Base-by-base conservation (phyloP, 1,140 invertebrate genomes). In the Eriosoma lanigerum region DNA sequence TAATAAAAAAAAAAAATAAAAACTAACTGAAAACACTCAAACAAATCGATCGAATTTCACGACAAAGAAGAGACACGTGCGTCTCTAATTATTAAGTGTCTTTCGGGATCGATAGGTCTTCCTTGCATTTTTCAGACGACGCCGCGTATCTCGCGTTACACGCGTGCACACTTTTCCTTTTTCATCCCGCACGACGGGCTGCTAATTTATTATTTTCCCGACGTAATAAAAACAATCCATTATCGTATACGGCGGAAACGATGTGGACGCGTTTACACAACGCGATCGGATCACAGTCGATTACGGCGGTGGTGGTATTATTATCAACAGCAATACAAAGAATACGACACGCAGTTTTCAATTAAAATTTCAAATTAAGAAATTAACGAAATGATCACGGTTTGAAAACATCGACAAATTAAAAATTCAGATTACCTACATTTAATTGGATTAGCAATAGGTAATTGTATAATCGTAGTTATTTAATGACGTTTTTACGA, bases 211-310 rank as follows among this genome's bases (percentile, higher is more conserved):
- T 26, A 62, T 62, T 62, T 62, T 62, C 9, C 58, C n/a, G 13
- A 29, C 9, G 19, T 38, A 64, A 64, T 19, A n/a, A 64, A 64
- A 64, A n/a, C 62, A 64, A 64, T 64, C 62, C 62, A 64, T 64
- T 64, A 64, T 64, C 62, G 19, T 13, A 24, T 24, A 62, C 29
- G 62, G n/a, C 62, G 62, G 32, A 64, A 38, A 64, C 62, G 29
- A 38, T 38, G 32, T 19, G 26, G 21, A 58, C 24, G 56, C 24
- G 5, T 62, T 62, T 24, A 29, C 15, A 60, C 24, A 29, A n/a
- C n/a, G n/a, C n/a, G n/a, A n/a, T n/a, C n/a, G n/a, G n/a, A n/a
- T n/a, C n/a, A n/a, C n/a, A n/a, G n/a, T n/a, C n/a, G n/a, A n/a
- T n/a, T n/a, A n/a, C n/a, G n/a, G n/a, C n/a, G n/a, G n/a, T n/a